A percentile compares a stretch with the other conserved stretches of the same genome.
Conservation (phyloP, 1,140 invertebrate species). For the Phenacoccus solenopsis region DNA sequence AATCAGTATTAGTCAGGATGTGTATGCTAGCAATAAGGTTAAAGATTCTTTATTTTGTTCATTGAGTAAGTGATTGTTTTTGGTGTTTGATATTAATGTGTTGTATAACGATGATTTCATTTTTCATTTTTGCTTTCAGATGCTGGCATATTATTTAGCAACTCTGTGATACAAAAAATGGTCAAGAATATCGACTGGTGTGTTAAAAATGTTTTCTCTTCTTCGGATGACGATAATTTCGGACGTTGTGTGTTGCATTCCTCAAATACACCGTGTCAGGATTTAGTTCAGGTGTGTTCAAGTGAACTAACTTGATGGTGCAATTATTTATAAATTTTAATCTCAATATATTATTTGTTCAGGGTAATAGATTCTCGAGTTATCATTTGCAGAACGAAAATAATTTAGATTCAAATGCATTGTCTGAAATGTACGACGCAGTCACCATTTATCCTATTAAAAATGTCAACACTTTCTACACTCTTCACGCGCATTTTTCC, state of each 20-base stretch:
- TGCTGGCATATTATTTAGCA: constrained; percentile 59
- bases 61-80: constrained; percentile 39
- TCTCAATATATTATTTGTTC: no score
- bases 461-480: constrained; percentile 15
- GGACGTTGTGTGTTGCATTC: constrained; percentile 66
- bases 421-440: constrained; percentile 4
- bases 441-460: constrained; percentile 23
- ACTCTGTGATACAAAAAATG: constrained; percentile 58
- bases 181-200: constrained; percentile 69
- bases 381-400: background rate
- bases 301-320: no score
- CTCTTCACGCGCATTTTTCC: constrained; percentile 20
- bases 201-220: constrained; percentile 63
- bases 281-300: constrained; percentile 27
- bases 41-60: constrained; percentile 46
- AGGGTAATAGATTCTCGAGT: background rate
- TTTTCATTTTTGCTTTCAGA: constrained; percentile 36
- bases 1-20: constrained; percentile 67
- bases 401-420: background rate
- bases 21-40: constrained; percentile 51
- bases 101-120: background rate
- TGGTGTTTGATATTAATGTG: background rate
- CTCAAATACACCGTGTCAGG: constrained; percentile 44
- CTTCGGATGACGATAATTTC: constrained; percentile 65
- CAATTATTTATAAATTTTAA: no score